Base-by-base conservation (phyloP, 2,797 vertebrate genomes). In the Acipenser oxyrinchus region DNA sequence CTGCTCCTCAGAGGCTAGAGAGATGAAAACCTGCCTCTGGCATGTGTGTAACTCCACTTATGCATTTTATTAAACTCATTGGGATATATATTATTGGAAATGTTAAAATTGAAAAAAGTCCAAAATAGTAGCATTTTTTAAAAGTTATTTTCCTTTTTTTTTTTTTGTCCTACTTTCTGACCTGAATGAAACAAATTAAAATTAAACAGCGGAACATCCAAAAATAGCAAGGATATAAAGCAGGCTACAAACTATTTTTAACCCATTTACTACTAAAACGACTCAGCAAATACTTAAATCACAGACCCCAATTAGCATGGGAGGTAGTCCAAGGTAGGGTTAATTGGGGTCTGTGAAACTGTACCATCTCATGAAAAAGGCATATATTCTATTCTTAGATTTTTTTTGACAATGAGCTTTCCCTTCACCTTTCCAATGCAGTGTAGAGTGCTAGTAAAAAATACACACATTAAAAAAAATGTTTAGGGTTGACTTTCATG, bases 101-200 rank as follows among this genome's bases (percentile, higher is more conserved):
- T 37, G 23, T 37, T 37, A 37, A 37, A 37, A 37, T 37, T 37
- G 23, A 18, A 18, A 4, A 37, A 37, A 37, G 23, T 37, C 23
- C 23, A 37, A 37, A 37, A 37, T 18, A 18, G 15, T 37, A 37
- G 23, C 23, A 37, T 37, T 37, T 37, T 37, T 37, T 37, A 37
- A 37, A 71, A 74, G 68, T 66, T 57, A 37, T 63, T 52, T 23
- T 65, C 9, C 6, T 4, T 48, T 60, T 55, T 58, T 4, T 48
- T 60, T 55, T 58, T 64, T 52, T 73, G 71, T 73, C 76, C 78
- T 73, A 77, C 61, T 76, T 79, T 79, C 57, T 79, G 73, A 72
- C 76, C 76, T 75, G 76, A 67, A 77, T 76, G 68, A 65, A 58
- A 69, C 64, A 71, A 70, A 72, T 72, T 66, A 74, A 63, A 66